These are phyloP conservation scores for Pollenia angustigena DNA, from an alignment of 2,888 invertebrate genomes.

Conservation along the genomic window DNA sequence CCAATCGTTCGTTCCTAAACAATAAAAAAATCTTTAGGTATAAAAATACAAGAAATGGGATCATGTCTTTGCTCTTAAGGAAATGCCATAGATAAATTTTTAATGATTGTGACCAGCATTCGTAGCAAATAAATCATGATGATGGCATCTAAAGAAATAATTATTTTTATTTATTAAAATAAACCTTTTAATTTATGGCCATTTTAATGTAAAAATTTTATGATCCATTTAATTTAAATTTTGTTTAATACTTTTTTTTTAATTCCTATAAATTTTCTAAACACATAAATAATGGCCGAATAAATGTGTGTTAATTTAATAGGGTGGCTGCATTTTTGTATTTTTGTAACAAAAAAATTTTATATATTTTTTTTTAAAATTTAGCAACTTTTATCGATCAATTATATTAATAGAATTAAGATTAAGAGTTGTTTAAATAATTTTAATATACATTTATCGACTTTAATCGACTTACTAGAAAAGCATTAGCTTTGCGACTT, in stretches of 20 bases:
- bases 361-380: too few species aligned
- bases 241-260: background rate
- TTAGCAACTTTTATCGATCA: too few species aligned
- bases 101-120: too few species aligned
- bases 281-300: conserved; percentile 27
- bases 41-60: background rate
- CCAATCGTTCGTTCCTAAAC: too few species aligned
- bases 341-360: too few species aligned
- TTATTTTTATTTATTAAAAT: background rate
- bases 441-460: too few species aligned
- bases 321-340: background rate
- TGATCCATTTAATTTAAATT: conserved; percentile 47
- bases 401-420: too few species aligned
- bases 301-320: background rate
- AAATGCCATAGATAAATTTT: background rate
- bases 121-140: background rate
- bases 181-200: conserved; percentile 6
- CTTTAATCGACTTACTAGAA: too few species aligned
- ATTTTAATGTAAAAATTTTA: conserved; percentile 2
- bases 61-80: background rate
- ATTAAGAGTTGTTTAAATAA: too few species aligned
- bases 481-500: too few species aligned
- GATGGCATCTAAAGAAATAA: background rate
- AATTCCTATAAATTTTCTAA: conserved; percentile 44
- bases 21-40: too few species aligned